Evolutionary conservation across 2,113 vertebrate genomes (phyloP), one percentile per base, ranked within the genome.

Genomic region (Ranitomeya imitator): DNA sequence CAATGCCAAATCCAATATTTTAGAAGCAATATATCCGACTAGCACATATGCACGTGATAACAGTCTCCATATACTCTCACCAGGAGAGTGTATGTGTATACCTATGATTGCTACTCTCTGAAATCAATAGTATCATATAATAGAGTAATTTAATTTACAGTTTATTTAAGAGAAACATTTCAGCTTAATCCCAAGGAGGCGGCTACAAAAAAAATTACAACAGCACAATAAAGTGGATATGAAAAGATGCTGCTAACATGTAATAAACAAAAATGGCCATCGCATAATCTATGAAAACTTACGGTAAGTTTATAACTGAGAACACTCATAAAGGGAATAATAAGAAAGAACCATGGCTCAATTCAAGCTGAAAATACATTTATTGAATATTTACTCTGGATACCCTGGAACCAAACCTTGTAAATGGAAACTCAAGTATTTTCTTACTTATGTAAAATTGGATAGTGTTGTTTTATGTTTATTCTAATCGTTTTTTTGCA

Each of bases 301-400:
- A n/a, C n/a, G n/a, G n/a, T n/a, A 37, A n/a, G 63, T 13, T 11
- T 21, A 67, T 67, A 19, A 11, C 67, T 11, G 31, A 37, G 69
- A 73, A 73, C 26, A 37, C 69, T 31, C 69, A 31, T 71, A 73
- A 73, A 73, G 31, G 31, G 69, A 73, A 73, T 37, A 73, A 73
- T 73, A 16, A 37, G 13, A 73, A 73, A 16, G 69, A 73, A 73
- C 26, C 26, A 73, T 37, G 18, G 26, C 26, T 16, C 37, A 6
- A 73, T 73, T 16, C 31, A 73, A 11, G 1, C 61, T 73, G 69
- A 8, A 73, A 73, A 37, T 12, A 73, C 1, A 10, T 73, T 73
- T 73, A 73, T 73, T 73, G 69, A 73, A 73, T 37, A 73, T 73
- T 37, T 73, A 37, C 69, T 73, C 31, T 73, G 26, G 26, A 73